Conservation (phyloP, 2,888 invertebrate species). For the Cacoxenus indagator region DNA sequence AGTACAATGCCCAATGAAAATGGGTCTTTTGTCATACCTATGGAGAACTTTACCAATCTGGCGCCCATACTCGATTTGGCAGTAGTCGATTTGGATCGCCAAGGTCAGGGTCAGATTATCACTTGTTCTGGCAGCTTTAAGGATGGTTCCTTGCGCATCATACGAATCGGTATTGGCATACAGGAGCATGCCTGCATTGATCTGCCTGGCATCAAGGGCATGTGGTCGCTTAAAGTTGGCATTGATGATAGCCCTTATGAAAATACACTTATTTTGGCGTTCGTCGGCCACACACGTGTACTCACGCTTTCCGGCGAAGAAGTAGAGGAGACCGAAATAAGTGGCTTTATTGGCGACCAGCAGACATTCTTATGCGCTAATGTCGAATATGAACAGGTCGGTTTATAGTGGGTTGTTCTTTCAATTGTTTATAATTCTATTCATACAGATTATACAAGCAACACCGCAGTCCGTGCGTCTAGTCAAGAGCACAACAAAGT, state of each 20-base stretch:
- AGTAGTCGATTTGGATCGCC: constrained; percentile 95
- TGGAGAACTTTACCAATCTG: constrained; percentile 97
- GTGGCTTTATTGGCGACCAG: constrained; percentile 90
- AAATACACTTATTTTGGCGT: constrained; percentile 93
- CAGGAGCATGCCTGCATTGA: constrained; percentile 98
- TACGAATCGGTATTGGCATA: constrained; percentile 96
- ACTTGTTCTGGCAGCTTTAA: constrained; percentile 98
- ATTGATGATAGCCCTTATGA: constrained; percentile 76
- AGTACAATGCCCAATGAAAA: constrained; percentile 86
- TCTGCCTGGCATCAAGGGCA: constrained; percentile 95
- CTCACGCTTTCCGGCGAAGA: constrained; percentile 93
- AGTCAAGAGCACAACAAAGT: constrained; percentile 78
- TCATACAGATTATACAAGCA: constrained; percentile 75
- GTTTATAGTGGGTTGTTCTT: neutral
- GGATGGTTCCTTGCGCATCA: constrained; percentile 96
- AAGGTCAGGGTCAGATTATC: constrained; percentile 97
- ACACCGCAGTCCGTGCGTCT: constrained; percentile 82
- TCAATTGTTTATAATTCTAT: constrained; percentile 4
- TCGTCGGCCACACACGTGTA: constrained; percentile 96
- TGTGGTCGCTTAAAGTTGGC: constrained; percentile 93
- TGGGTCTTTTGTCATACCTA: constrained; percentile 90
- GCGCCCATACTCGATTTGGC: constrained; percentile 99
- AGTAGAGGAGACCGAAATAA: constrained; percentile 96
- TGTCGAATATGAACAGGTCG: constrained; percentile 85
- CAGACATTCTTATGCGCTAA: constrained; percentile 97